These are phyloP conservation scores for Datnioides undecimradiatus DNA, from an alignment of 2,113 vertebrate genomes.

Conservation along the genomic window DNA sequence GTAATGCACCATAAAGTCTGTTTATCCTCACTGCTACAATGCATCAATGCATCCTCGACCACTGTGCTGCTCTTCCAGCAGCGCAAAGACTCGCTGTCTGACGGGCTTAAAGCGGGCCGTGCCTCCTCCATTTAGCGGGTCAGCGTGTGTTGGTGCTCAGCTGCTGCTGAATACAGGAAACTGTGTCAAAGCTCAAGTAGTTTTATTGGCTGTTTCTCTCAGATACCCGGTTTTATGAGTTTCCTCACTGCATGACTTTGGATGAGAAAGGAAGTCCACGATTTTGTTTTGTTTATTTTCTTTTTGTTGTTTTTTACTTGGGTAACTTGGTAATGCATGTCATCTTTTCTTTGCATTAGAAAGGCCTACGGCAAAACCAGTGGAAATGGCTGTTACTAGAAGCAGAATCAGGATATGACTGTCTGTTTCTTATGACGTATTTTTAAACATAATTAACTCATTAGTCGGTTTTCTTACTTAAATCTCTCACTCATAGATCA, in stretches of 20 bases:
- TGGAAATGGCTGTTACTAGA: not conserved
- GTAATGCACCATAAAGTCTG: constrained; percentile 82
- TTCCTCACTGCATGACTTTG: constrained; percentile 60
- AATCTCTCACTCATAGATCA: no score
- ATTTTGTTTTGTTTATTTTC: constrained; percentile 15
- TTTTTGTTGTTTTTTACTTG: constrained; percentile 5
- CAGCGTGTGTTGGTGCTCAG: constrained; percentile 57
- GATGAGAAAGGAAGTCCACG: constrained; percentile 55
- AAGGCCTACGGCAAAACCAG: constrained; percentile 25
- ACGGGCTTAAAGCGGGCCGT: constrained; percentile 53
- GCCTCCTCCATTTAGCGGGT: constrained; percentile 56
- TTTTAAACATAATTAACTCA: not conserved
- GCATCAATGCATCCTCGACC: constrained; percentile 57
- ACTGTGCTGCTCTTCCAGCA: constrained; percentile 62
- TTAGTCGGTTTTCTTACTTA: not conserved
- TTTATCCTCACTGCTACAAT: constrained; percentile 73
- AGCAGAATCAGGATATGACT: not conserved
- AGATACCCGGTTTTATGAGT: constrained; percentile 62
- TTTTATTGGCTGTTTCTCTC: constrained; percentile 76
- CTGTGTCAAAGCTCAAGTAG: constrained; percentile 74
- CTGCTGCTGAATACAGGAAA: constrained; percentile 61
- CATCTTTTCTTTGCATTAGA: constrained; percentile 28
- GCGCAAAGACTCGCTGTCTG: constrained; percentile 40
- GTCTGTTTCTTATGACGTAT: not conserved
- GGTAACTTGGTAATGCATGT: constrained; percentile 22